Evolutionary conservation across 2,113 vertebrate genomes (phyloP), one percentile per base, ranked within the genome.

Genomic region (Colius striatus): DNA sequence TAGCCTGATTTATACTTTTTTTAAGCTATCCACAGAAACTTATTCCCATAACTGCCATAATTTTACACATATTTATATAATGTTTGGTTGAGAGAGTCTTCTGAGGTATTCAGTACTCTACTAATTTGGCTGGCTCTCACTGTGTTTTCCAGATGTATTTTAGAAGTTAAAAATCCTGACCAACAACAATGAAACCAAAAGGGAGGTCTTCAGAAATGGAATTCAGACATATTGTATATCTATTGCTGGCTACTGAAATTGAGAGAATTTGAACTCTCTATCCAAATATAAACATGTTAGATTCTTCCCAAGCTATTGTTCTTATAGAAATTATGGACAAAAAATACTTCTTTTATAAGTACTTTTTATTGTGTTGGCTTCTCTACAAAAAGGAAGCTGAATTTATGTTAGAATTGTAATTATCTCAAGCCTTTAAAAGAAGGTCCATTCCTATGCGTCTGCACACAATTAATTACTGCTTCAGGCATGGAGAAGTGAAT

Each of bases 301-400:
- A 27, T 30, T 3, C 11, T 47, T 54, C 17, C 5, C 23, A 45
- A 57, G 3, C 2, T 74, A 14, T 76, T 84, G 9, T 66, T 92
- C 41, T 53, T 2, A 22, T 38, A 65, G 8, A 6, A 1, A 60
- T 1, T n/a, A 4, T 21, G 11, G 4, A 27, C 3, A 14, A 9
- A 29, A 87, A 68, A 61, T 3, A 57, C 53, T 45, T 57, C 0
- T 67, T 75, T 75, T 27, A 67, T 5, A 58, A 68, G 73, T 34
- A 8, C 0, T 41, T 11, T 80, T 30, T 41, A 41, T 15, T 57
- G 27, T 80, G 1, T 51, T 90, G 10, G 0, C 4, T 93, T 83
- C 36, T 93, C 10, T 38, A 30, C 16, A 68, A 34, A 74, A 10
- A 85, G 20, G 6, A 61, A 6, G 16, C 4, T 55, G 47, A 32